phyloP scores from a whole-genome alignment of 2,113 vertebrate genomes.

The Spheniscus mendiculus region DNA sequence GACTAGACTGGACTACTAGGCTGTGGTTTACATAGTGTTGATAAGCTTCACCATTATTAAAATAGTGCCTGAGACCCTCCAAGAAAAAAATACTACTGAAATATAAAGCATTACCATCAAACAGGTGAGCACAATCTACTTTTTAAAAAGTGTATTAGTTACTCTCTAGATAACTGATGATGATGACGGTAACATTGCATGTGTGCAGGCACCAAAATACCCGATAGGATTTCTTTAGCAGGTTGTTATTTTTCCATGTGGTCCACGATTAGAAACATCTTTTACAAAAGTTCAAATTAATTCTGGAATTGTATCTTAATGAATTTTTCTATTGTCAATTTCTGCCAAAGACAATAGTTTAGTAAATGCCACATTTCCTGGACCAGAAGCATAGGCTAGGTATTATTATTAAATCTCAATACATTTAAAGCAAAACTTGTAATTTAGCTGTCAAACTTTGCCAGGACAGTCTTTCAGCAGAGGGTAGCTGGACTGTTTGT shows the following conservation, averaged over 20 bases:
- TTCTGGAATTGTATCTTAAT: background rate
- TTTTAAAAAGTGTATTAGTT: background rate
- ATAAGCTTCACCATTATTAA: background rate
- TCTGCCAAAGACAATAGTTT: background rate
- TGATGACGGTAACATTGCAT: background rate
- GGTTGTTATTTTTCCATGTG: background rate
- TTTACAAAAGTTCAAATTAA: background rate
- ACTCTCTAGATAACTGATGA: background rate
- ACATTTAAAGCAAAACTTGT: background rate
- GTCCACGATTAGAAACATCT: background rate
- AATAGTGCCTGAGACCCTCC: background rate
- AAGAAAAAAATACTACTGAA: background rate
- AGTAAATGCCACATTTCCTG: background rate
- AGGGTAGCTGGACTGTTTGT: background rate
- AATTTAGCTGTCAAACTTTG: background rate
- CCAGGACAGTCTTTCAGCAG: background rate
- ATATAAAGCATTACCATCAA: background rate
- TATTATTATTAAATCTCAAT: background rate
- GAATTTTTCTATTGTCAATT: background rate
- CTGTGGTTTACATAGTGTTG: background rate
- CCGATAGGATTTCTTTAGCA: background rate
- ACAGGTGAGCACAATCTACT: background rate
- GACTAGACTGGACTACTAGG: background rate
- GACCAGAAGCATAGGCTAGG: background rate
- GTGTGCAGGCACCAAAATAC: background rate